phyloP scores from a whole-genome alignment of 2,888 invertebrate species.

The Didymodactylos carnosus region DNA sequence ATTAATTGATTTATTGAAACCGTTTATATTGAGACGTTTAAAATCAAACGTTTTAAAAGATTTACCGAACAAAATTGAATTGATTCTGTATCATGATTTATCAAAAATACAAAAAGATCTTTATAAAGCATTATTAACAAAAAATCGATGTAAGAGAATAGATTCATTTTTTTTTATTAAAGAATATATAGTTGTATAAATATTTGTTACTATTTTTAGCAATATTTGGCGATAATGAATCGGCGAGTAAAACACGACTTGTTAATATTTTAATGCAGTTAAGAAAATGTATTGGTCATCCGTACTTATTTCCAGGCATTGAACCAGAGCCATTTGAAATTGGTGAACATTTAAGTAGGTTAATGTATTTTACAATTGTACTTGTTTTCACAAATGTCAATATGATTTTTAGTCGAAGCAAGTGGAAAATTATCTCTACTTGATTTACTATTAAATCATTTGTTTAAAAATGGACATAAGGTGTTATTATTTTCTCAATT shows the following conservation, averaged over 20 bases:
- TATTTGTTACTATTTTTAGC: neutral
- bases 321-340: slow-evolving; percentile 36
- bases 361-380: neutral
- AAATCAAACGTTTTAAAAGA: slow-evolving; percentile 30
- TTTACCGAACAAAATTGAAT: slow-evolving; percentile 29
- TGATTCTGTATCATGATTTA: slow-evolving; percentile 33
- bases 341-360: slow-evolving; percentile 28
- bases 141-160: slow-evolving; percentile 24
- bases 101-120: slow-evolving; percentile 32
- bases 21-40: slow-evolving; percentile 31
- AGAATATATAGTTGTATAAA: neutral
- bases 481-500: slow-evolving; percentile 37
- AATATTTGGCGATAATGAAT: slow-evolving; percentile 12
- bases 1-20: slow-evolving; percentile 25
- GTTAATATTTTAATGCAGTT: slow-evolving; percentile 35
- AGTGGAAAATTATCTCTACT: slow-evolving; percentile 33
- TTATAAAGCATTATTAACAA: slow-evolving; percentile 33
- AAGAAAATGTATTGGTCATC: slow-evolving; percentile 35
- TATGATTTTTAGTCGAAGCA: slow-evolving; percentile 24
- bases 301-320: slow-evolving; percentile 36
- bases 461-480: slow-evolving; percentile 28
- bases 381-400: neutral
- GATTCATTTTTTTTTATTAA: neutral
- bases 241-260: slow-evolving; percentile 19
- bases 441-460: slow-evolving; percentile 28